These are phyloP conservation scores for Stercorarius parasiticus DNA, from an alignment of 2,113 vertebrate genomes.

Conservation along the genomic window DNA sequence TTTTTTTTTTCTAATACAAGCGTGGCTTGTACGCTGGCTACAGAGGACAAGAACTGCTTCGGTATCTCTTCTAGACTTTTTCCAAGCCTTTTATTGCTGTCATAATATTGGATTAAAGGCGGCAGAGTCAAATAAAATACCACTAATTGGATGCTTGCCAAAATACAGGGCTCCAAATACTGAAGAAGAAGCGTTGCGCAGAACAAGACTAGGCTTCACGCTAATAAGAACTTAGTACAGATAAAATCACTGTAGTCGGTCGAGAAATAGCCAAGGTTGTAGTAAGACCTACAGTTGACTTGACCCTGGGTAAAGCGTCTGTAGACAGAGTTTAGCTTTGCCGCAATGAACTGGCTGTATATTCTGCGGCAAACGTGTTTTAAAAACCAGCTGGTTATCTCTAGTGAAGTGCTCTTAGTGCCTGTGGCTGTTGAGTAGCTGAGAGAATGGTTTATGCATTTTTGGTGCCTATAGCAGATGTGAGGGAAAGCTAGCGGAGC, in stretches of 20 bases:
- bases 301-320: not conserved
- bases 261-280: not conserved
- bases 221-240: not conserved
- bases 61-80: not conserved
- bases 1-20: not conserved
- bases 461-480: not conserved
- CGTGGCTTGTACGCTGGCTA: not conserved
- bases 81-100: conserved; percentile 4
- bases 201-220: conserved; percentile 6
- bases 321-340: not conserved
- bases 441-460: not conserved
- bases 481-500: not conserved
- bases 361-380: not conserved
- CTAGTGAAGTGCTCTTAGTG: not conserved
- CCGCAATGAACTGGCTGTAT: not conserved
- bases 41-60: not conserved
- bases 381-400: not conserved
- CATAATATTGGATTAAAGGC: conserved; percentile 2
- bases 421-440: not conserved
- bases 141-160: not conserved
- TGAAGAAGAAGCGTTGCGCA: conserved; percentile 22
- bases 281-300: not conserved
- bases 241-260: conserved; percentile 21
- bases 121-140: conserved; percentile 42
- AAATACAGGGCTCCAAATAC: not conserved